phyloP scores from a whole-genome alignment of 2,113 vertebrate genomes.

The Corythornis vintsioides region DNA sequence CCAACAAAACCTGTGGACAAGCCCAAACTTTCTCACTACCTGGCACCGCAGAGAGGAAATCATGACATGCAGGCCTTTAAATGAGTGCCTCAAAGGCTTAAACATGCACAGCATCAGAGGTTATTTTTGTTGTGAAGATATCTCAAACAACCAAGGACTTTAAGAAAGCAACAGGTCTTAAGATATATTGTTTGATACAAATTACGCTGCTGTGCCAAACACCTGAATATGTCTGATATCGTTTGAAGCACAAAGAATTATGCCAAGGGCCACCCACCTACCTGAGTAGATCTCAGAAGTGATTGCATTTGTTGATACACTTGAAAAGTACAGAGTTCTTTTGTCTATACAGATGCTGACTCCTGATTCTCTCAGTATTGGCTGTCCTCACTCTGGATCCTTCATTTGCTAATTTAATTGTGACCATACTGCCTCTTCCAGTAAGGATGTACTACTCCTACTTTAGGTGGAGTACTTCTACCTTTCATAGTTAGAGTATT shows the following conservation, averaged over 20 bases:
- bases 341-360: background rate
- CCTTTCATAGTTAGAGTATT: background rate
- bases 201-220: background rate
- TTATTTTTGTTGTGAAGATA: background rate
- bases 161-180: background rate
- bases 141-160: background rate
- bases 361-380: background rate
- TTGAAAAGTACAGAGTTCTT: background rate
- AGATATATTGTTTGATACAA: background rate
- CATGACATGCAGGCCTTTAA: background rate
- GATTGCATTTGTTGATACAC: background rate
- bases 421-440: background rate
- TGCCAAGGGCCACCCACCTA: background rate
- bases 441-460: background rate
- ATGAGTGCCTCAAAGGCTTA: background rate
- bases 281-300: background rate
- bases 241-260: background rate
- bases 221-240: background rate
- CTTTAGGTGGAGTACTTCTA: background rate
- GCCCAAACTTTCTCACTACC: background rate
- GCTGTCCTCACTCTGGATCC: background rate
- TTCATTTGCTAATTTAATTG: background rate
- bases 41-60: background rate
- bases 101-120: background rate
- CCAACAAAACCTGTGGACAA: background rate